phyloP scores from a whole-genome alignment of 2,797 vertebrate species.

The Sardinella longiceps region DNA sequence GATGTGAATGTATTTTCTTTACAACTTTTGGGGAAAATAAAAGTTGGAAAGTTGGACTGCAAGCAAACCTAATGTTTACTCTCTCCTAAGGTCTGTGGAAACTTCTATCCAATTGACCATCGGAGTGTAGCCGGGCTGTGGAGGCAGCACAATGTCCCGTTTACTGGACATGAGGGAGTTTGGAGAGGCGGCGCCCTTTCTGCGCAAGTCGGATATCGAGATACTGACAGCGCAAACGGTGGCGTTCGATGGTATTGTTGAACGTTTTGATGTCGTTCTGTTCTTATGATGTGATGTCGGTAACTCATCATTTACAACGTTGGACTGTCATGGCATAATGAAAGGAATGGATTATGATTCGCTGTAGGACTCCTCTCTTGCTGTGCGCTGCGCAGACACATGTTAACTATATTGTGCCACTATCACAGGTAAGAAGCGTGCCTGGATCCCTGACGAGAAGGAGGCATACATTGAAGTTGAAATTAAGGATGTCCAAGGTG shows the following conservation, averaged over 20 bases:
- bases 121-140: constrained; percentile 27
- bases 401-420: neutral
- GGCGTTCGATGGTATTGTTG: constrained; percentile 82
- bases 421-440: constrained; percentile 83
- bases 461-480: constrained; percentile 88
- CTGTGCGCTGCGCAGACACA: neutral
- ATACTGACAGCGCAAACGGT: constrained; percentile 78
- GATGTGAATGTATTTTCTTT: neutral
- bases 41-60: neutral
- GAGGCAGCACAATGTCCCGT: constrained; percentile 39
- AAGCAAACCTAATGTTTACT: neutral
- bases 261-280: neutral
- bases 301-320: neutral
- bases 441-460: constrained; percentile 88
- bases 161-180: constrained; percentile 82
- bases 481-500: constrained; percentile 82
- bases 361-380: neutral
- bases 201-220: constrained; percentile 86
- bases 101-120: constrained; percentile 13
- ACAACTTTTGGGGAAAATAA: neutral
- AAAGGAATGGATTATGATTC: neutral
- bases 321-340: neutral
- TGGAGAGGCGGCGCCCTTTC: constrained; percentile 85
- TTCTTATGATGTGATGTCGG: neutral
- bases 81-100: constrained; percentile 31